Evolutionary conservation across 2,797 vertebrate genomes (phyloP).

Genomic region (Rhinichthys osculus): DNA sequence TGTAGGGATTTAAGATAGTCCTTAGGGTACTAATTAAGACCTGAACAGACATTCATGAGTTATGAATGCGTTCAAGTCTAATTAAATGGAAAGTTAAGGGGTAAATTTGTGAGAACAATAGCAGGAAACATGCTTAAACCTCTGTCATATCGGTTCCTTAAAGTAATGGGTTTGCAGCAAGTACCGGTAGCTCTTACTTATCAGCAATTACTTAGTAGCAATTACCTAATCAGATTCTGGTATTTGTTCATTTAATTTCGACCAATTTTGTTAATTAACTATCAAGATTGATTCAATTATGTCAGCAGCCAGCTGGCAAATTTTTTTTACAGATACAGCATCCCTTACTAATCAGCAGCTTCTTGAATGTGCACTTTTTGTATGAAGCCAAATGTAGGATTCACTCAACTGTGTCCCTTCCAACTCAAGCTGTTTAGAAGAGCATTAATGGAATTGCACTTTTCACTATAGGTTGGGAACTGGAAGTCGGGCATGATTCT

Average conservation of each 20-base stretch:
- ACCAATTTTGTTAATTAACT: neutral
- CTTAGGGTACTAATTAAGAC: neutral
- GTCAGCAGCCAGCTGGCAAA: conserved; percentile 7
- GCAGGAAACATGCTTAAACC: neutral
- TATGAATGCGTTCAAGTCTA: neutral
- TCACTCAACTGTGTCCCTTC: neutral
- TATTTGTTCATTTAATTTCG: neutral
- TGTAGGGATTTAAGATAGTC: neutral
- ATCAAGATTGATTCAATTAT: neutral
- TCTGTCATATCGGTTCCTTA: neutral
- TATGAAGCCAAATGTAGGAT: neutral
- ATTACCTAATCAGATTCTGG: neutral
- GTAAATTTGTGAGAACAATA: neutral
- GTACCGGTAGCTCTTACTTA: neutral
- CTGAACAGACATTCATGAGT: neutral
- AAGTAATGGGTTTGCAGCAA: neutral
- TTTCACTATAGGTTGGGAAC: neutral
- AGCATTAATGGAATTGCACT: neutral
- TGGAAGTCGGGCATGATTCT: neutral
- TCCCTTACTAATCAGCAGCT: neutral
- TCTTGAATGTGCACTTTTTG: neutral
- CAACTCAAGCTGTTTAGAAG: neutral
- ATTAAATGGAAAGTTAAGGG: neutral
- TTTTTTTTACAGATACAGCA: conserved; percentile 14
- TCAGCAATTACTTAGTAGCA: neutral